Base-by-base conservation (phyloP, 2,113 vertebrate species). In the Callipepla californica region DNA sequence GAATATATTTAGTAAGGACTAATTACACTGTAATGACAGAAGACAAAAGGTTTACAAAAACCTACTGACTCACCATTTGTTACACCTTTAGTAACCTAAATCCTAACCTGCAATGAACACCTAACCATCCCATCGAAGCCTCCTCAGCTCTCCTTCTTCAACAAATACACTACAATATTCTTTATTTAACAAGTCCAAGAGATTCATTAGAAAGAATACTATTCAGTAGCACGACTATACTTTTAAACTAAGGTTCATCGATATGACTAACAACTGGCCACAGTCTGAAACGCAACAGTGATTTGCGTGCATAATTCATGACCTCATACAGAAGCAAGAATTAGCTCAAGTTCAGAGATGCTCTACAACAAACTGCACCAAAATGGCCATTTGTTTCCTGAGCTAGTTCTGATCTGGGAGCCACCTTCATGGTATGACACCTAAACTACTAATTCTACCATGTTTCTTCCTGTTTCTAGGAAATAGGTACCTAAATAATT, bases 401-500 rank as follows among this genome's bases (percentile, higher is more conserved):
- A 59, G 40, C 14, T 11, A 72, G 47, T 42, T 70, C 21, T 63
- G 38, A 19, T n/a, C 44, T 18, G 67, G 66, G 0, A 91, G 13
- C 13, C 36, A 67, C 18, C n/a, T 78, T 70, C 50, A 67, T 0
- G 0, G 14, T 28, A 80, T 82, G 13, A 8, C 22, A 90, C 7
- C 6, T 23, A 22, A 79, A 82, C 8, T 36, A 79, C 30, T 47
- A 94, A 73, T 30, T 34, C 63, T 44, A 28, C 6, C 53, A 61
- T 17, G 36, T 63, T 74, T 83, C 55, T 38, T 80, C 5, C 53
- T 0, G 0, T 36, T 88, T 57, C 59, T 42, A 62, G 65, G 9
- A 88, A 88, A 88, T 0, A 36, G 15, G 15, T 50, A 40, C 0
- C 0, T n/a, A 30, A 1, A 0, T 58, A 66, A 53, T 7, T 40